Evolutionary conservation across 64 coral and sea anemone genomes (phyloP), one percentile per base, ranked within the genome.

Genomic region (Astreopora myriophthalma): DNA sequence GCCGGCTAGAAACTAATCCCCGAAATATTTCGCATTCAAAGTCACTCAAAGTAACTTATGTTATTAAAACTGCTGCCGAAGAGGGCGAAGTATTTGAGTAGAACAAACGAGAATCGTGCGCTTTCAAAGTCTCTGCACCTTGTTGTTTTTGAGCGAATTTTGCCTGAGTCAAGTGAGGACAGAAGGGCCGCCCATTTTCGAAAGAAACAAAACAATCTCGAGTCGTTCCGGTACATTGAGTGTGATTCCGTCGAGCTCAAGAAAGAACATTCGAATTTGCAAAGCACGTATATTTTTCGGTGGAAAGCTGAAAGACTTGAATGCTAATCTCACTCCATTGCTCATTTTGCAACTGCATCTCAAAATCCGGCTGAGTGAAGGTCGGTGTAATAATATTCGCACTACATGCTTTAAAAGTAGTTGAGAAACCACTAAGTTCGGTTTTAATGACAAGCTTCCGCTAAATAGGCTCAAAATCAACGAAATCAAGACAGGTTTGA

Each of bases 1-100:
- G 61, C 34, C 78, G 79, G 58, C 33, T 28, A 83, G 79, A 62
- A 80, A 64, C 3, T 83, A 61, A 83, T 83, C 79, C 28, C 77
- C 65, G 33, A 38, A 40, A 83, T 83, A 83, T 38, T 83, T 83
- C 79, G 79, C 9, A 63, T 83, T 63, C 33, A 83, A 39, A 83
- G 3, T 65, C 17, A 36, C 79, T 35, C 17, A 83, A 38, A 83
- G 79, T 38, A 83, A 34, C 48, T 61, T 83, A 58, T 80, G 28
- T 49, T 58, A 34, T 57, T 83, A 83, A 34, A 25, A 63, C 58
- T n/a, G 16, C 3, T 29, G 46, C 14, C 32, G 51, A 61, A 22
- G 19, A 34, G 5, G 20, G 42, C 30, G 28, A 31, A 19, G 32
- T 20, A 60, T 60, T 28, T 61, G 49, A n/a, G 57, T 64, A 13